Evolutionary conservation across 2,113 vertebrate species (phyloP), one percentile per base, ranked within the genome.

Genomic region (Archilochus colubris): DNA sequence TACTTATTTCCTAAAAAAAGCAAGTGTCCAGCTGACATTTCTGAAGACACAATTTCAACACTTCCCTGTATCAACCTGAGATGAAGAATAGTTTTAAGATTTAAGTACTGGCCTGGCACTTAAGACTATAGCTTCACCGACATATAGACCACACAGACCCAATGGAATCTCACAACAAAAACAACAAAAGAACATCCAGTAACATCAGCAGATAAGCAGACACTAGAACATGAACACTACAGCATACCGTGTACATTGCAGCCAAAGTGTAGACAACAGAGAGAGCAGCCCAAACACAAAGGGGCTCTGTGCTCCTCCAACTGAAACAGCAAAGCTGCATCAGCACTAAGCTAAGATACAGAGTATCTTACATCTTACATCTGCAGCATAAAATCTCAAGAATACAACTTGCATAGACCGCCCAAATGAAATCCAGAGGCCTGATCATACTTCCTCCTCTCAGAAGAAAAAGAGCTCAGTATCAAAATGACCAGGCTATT

Each of bases 261-360:
- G 72, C 24, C 54, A 36, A 78, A 86, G 24, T 0, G 1, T 3
- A 74, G 9, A 27, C 24, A 85, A 64, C 19, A 12, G 12, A 33
- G 1, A 31, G 12, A 87, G 30, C 55, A 88, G 59, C 46, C 33
- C 5, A 0, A 85, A 82, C 13, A 28, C 8, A 54, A 76, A 36
- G 27, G 80, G 46, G 36, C 8, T 28, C 63, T 38, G 25, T 27
- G 31, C 5, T 91, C 58, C 55, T 66, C 7, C 58, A 85, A 68
- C 21, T 87, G 38, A 87, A 94, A 85, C 2, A 87, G 40, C 40
- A 84, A 88, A 91, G 40, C n/a, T 89, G 53, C 68, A 61, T 11
- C 23, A 61, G 88, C 36, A 33, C 24, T 54, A 68, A 54, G 9
- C 14, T 57, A 75, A 62, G 22, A 55, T 5, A 79, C 3, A 72